A percentile compares a stretch with the other conserved stretches of the same genome.
Evolutionary conservation across 2,888 invertebrate species (phyloP).

Genomic region (Patella pellucida): DNA sequence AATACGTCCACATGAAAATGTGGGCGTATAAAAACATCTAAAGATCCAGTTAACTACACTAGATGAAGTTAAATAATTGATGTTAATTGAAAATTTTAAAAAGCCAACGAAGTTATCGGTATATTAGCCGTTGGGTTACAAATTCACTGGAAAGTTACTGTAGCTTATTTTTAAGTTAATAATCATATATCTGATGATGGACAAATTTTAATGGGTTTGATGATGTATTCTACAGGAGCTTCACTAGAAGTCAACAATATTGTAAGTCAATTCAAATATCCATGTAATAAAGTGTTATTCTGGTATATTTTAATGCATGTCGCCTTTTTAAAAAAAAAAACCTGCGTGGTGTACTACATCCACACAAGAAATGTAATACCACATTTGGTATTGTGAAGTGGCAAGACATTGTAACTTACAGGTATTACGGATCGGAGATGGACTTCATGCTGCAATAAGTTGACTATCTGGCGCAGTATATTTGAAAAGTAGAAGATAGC

Average conservation of each 20-base stretch:
- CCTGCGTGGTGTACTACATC: too few relatives aligned
- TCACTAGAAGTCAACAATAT: not conserved
- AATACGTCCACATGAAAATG: too few relatives aligned
- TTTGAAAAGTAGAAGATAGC: not conserved
- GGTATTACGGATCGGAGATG: slow-evolving; percentile 6
- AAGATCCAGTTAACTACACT: too few relatives aligned
- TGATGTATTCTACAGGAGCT: not conserved
- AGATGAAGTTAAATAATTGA: too few relatives aligned
- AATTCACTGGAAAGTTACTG: too few relatives aligned
- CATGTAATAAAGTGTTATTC: not conserved
- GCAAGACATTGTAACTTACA: slow-evolving; percentile 9
- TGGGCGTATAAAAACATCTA: too few relatives aligned
- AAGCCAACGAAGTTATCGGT: too few relatives aligned
- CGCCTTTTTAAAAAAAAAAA: slow-evolving; percentile 12
- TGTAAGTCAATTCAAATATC: not conserved
- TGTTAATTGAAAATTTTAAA: too few relatives aligned
- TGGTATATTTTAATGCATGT: slow-evolving; percentile 13
- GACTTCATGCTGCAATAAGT: slow-evolving; percentile 2
- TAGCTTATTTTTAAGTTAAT: too few relatives aligned
- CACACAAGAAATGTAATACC: not conserved
- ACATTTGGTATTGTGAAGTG: slow-evolving; percentile 6
- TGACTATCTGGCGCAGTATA: not conserved
- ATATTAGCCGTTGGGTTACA: too few relatives aligned
- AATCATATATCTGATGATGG: too few relatives aligned
- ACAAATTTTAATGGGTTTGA: too few relatives aligned